Evolutionary conservation across 92 coral and sea anemone genomes (phyloP).

Genomic region (Isaurus tuberculatus): DNA sequence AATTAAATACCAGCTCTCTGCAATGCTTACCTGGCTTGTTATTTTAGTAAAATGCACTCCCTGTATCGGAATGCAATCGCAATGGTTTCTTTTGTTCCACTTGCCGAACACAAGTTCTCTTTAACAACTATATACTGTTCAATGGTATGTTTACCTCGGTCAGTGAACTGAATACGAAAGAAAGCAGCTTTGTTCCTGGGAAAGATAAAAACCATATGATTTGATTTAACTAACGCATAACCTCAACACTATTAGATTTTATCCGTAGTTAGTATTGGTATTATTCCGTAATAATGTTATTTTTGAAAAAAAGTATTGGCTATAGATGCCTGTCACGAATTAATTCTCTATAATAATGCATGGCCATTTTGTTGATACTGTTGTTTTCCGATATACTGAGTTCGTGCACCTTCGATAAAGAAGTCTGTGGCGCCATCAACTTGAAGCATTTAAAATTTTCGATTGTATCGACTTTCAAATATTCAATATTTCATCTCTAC

Average conservation of each 20-base stretch:
- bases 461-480: too few species aligned
- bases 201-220: background rate
- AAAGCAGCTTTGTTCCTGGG: conserved; percentile 16
- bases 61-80: too few species aligned
- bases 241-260: background rate
- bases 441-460: too few species aligned
- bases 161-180: background rate
- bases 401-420: too few species aligned
- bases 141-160: background rate
- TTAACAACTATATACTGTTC: background rate
- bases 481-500: too few species aligned
- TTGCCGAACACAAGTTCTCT: background rate
- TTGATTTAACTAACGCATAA: conserved; percentile 9
- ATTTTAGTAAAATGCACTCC: too few species aligned
- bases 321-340: background rate
- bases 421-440: too few species aligned
- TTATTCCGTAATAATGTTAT: background rate
- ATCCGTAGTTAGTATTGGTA: background rate
- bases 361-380: too few species aligned
- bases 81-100: background rate
- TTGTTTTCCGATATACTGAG: too few species aligned
- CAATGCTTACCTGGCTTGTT: too few species aligned
- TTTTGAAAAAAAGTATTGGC: background rate
- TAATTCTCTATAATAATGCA: background rate
- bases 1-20: too few species aligned